These are phyloP conservation scores for Cacoxenus indagator DNA, from an alignment of 2,888 invertebrate species.

Conservation along the genomic window DNA sequence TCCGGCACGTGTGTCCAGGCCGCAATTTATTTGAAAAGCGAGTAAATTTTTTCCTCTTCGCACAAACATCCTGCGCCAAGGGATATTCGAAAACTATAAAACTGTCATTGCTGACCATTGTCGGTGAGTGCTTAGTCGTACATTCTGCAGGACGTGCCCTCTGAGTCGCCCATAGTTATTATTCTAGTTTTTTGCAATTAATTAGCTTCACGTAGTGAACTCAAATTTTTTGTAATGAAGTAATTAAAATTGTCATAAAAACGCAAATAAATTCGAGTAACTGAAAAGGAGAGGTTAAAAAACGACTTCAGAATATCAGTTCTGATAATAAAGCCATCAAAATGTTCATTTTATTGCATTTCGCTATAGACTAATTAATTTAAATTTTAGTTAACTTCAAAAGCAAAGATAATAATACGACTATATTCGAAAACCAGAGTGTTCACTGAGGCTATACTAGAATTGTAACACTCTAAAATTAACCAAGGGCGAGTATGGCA, in stretches of 20 bases:
- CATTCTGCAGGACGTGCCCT: background rate
- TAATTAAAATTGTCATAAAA: conserved; percentile 57
- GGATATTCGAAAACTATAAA: conserved; percentile 12
- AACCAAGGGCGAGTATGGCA: no score
- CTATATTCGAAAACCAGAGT: no score
- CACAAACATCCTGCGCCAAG: background rate
- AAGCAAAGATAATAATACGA: no score
- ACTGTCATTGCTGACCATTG: conserved; percentile 13
- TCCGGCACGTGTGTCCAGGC: conserved; percentile 25
- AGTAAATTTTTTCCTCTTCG: background rate
- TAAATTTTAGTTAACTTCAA: conserved; percentile 9
- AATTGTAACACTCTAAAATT: no score
- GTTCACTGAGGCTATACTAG: no score
- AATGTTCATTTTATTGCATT: conserved; percentile 2
- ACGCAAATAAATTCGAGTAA: conserved; percentile 32
- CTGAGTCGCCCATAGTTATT: background rate
- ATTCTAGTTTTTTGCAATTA: conserved; percentile 49
- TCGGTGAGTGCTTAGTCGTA: conserved; percentile 5
- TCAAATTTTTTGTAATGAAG: conserved; percentile 39
- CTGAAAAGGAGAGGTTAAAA: background rate
- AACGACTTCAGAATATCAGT: background rate
- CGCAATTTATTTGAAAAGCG: conserved; percentile 7
- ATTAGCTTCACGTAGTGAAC: conserved; percentile 9
- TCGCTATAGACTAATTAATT: conserved; percentile 18
- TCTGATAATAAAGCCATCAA: conserved; percentile 59